Conservation (phyloP, 1,140 invertebrate species). For the Sitodiplosis mosellana region DNA sequence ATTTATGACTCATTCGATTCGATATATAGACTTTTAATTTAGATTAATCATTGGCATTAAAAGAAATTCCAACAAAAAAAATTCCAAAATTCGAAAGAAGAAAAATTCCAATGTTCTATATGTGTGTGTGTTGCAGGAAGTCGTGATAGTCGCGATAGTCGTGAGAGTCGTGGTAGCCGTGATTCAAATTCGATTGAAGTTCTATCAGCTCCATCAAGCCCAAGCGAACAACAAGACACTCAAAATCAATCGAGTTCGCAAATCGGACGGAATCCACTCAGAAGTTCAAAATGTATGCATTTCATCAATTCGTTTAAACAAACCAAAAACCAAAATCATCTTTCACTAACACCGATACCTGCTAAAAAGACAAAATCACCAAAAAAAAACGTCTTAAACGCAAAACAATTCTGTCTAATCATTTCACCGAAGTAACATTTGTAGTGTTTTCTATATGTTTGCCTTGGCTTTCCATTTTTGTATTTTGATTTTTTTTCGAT, state of each 20-base stretch:
- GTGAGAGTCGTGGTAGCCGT: conserved; percentile 14
- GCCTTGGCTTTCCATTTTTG: too few species aligned
- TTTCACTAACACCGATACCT: not conserved
- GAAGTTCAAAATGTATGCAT: conserved; percentile 56
- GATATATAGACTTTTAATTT: too few species aligned
- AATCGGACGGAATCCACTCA: conserved; percentile 50
- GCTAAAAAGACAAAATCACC: not conserved
- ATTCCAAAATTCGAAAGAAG: not conserved
- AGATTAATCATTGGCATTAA: not conserved
- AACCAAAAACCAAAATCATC: not conserved
- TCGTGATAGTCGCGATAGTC: not conserved
- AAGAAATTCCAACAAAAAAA: not conserved
- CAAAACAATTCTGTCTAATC: not conserved
- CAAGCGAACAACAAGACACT: conserved; percentile 24
- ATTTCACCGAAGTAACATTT: too few species aligned
- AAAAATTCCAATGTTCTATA: not conserved
- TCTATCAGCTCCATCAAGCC: conserved; percentile 39
- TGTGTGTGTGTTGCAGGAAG: not conserved
- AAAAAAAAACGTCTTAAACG: not conserved
- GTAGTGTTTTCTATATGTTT: too few species aligned
- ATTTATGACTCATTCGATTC: too few species aligned
- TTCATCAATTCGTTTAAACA: conserved; percentile 13
- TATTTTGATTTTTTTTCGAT: too few species aligned
- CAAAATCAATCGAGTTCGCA: conserved; percentile 25
- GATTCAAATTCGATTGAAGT: conserved; percentile 23